Percentiles rank a stretch among this genome's conserved stretches.
Conservation (phyloP, 2,888 invertebrate genomes). For the Cephus rjabovi region DNA sequence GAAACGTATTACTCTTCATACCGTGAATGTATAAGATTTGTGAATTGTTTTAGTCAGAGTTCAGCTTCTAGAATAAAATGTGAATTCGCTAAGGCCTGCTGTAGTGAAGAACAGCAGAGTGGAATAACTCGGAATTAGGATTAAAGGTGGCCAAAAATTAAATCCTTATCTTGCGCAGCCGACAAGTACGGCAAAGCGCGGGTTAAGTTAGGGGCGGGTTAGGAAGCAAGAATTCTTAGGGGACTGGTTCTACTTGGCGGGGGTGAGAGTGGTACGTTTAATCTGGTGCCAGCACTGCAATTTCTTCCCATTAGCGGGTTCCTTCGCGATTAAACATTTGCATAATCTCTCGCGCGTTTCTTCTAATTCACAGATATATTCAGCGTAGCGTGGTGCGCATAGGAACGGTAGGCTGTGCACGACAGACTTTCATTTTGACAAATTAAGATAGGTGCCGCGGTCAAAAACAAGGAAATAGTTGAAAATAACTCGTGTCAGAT, state of each 20-base stretch:
- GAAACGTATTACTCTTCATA: not conserved
- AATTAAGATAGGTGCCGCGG: not conserved
- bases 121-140: slow-evolving; percentile 52
- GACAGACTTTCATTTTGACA: slow-evolving; percentile 1
- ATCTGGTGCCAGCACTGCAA: slow-evolving; percentile 64
- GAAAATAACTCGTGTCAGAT: not conserved
- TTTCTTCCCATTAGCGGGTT: slow-evolving; percentile 64
- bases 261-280: slow-evolving; percentile 42
- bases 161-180: slow-evolving; percentile 56
- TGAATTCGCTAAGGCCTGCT: not conserved
- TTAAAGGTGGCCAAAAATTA: slow-evolving; percentile 62
- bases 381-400: slow-evolving; percentile 25
- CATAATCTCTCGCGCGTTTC: slow-evolving; percentile 56
- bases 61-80: not conserved
- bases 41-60: not conserved
- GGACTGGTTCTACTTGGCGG: slow-evolving; percentile 13
- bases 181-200: slow-evolving; percentile 26
- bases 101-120: not conserved
- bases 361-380: slow-evolving; percentile 52
- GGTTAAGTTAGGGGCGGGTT: slow-evolving; percentile 8
- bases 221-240: slow-evolving; percentile 28
- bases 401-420: not conserved
- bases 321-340: slow-evolving; percentile 64
- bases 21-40: not conserved
- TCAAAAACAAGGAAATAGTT: not conserved